A percentile compares a stretch with the other conserved stretches of the same genome.
Conservation (phyloP, 2,888 invertebrate species). For the Abscondita cerata region DNA sequence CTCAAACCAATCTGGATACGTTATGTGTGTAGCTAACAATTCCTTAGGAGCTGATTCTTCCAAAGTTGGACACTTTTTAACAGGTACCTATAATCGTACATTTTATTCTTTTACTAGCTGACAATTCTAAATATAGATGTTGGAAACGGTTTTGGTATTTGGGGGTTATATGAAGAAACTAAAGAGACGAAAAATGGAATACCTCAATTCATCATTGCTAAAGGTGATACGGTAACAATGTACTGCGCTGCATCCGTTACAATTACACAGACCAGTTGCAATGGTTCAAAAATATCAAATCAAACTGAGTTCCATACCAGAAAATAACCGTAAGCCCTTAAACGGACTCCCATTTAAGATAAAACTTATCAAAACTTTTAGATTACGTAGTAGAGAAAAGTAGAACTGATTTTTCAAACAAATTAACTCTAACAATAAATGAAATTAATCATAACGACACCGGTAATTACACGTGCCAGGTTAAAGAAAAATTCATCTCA, state of each 20-base stretch:
- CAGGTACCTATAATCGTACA: slow-evolving; percentile 37
- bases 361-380: slow-evolving; percentile 32
- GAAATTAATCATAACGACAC: slow-evolving; percentile 49
- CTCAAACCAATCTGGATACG: slow-evolving; percentile 57
- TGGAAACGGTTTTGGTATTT: slow-evolving; percentile 58
- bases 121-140: slow-evolving; percentile 55
- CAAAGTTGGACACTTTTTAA: slow-evolving; percentile 38
- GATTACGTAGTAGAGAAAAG: slow-evolving; percentile 34
- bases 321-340: slow-evolving; percentile 18
- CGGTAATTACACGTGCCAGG: slow-evolving; percentile 49
- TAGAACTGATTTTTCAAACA: slow-evolving; percentile 53
- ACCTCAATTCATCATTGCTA: slow-evolving; percentile 53
- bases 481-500: slow-evolving; percentile 16
- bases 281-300: slow-evolving; percentile 57
- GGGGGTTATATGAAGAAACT: slow-evolving; percentile 55
- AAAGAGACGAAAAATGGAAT: slow-evolving; percentile 45
- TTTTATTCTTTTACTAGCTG: background rate
- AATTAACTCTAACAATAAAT: slow-evolving; percentile 50
- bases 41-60: slow-evolving; percentile 48
- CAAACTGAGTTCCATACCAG: background rate
- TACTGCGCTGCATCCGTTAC: slow-evolving; percentile 67
- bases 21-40: slow-evolving; percentile 60
- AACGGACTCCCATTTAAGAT: slow-evolving; percentile 34
- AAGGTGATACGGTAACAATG: slow-evolving; percentile 64
- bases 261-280: slow-evolving; percentile 60